Percentiles rank a stretch among this genome's conserved stretches.
phyloP scores from a whole-genome alignment of 2,113 vertebrate species.

The Thomomys bottae region DNA sequence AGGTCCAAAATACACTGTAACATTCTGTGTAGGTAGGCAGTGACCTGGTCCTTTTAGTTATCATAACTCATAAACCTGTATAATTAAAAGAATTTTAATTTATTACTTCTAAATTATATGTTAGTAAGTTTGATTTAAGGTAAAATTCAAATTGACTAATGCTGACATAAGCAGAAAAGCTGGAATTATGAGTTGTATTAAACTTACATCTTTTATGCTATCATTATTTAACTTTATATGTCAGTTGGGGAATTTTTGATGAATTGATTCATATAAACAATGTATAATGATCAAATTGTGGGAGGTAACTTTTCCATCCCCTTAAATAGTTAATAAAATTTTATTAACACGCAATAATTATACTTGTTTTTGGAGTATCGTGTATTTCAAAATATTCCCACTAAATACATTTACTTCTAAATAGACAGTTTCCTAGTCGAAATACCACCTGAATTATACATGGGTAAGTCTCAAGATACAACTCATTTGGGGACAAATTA shows the following conservation, averaged over 20 bases:
- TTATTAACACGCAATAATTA: too few species aligned
- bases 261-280: too few species aligned
- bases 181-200: not conserved
- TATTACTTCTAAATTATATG: slow-evolving; percentile 27
- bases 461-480: not conserved
- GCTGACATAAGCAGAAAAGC: not conserved
- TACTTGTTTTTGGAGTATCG: too few species aligned
- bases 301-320: too few species aligned
- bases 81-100: slow-evolving; percentile 2
- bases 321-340: too few species aligned
- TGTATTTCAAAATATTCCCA: too few species aligned
- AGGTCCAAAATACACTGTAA: not conserved
- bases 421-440: not conserved
- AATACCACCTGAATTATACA: not conserved
- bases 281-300: too few species aligned
- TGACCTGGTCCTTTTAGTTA: not conserved
- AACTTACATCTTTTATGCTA: not conserved
- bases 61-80: not conserved
- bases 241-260: too few species aligned
- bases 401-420: not conserved
- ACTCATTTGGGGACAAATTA: not conserved
- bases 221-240: too few species aligned
- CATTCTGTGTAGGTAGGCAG: not conserved
- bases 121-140: slow-evolving; percentile 44
- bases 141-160: slow-evolving; percentile 30